These are phyloP conservation scores for Aethes cnicana DNA, from an alignment of 2,888 invertebrate species.

Conservation along the genomic window DNA sequence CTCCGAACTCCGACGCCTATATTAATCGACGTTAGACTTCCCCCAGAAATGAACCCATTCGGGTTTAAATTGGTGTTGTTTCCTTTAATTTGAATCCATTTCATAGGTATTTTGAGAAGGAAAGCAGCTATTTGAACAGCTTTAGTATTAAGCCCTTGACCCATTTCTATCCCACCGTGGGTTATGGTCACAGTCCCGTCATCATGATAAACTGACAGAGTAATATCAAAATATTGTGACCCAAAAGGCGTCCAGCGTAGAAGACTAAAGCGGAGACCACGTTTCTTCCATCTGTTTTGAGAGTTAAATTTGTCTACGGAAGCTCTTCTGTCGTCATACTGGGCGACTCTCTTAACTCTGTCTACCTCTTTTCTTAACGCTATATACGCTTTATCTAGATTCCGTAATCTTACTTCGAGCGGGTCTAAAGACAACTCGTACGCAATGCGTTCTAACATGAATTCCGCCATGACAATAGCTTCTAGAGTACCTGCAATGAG, in stretches of 20 bases:
- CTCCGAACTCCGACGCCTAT: constrained; percentile 77
- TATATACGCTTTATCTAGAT: constrained; percentile 50
- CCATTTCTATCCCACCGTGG: constrained; percentile 85
- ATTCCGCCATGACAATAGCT: constrained; percentile 75
- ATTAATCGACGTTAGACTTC: constrained; percentile 85
- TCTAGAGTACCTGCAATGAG: constrained; percentile 74
- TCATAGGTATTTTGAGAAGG: constrained; percentile 83
- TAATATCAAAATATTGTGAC: constrained; percentile 59
- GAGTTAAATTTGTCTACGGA: constrained; percentile 77
- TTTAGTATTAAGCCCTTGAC: constrained; percentile 88
- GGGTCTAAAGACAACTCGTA: constrained; percentile 72
- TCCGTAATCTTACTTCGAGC: constrained; percentile 69
- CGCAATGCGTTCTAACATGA: constrained; percentile 84
- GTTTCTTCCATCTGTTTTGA: constrained; percentile 87
- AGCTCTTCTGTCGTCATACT: constrained; percentile 69
- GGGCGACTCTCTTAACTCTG: constrained; percentile 69
- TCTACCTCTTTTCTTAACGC: constrained; percentile 65
- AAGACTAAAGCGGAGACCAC: constrained; percentile 83
- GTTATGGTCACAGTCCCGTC: constrained; percentile 84
- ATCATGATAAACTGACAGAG: constrained; percentile 79
- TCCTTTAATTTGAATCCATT: constrained; percentile 84
- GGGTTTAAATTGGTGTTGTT: constrained; percentile 83
- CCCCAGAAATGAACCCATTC: constrained; percentile 85
- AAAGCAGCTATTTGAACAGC: constrained; percentile 85
- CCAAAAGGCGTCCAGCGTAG: constrained; percentile 79